Base-by-base conservation (phyloP, 1,140 invertebrate species). In the Xylocopa sonorina region DNA sequence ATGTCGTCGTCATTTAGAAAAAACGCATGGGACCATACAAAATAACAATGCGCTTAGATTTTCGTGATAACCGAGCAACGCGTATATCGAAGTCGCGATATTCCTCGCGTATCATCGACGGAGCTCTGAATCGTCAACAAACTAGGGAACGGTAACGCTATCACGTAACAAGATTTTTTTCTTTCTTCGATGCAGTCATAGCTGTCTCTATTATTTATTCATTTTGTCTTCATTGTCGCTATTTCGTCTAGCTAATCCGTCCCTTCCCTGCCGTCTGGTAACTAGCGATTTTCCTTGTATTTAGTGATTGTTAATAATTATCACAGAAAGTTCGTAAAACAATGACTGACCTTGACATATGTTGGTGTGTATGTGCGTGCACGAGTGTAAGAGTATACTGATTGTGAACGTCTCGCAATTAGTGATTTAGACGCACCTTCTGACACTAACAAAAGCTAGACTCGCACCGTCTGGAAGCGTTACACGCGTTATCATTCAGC, bases 241-340 rank as follows among this genome's bases (percentile, higher is more conserved):
- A 4, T 38, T 38, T 38, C 38, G 14, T n/a, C n/a, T 32, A 69
- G 14, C 32, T 64, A 57, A 7, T 24, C n/a, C 41, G 7, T 32
- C 24, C 50, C n/a, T 78, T 53, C 16, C 1, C 63, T 58, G 53
- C 32, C 55, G 46, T 75, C 64, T 80, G 64, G 34, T 79, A 81
- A 51, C 85, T 84, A 80, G 29, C 83, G 67, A 82, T 84, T 81
- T 68, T 84, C 68, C 69, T 82, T 62, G 64, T 82, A 87, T 84
- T 91, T 89, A 90, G 91, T 93, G 92, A 93, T 93, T 93, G 92
- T 93, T 93, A 92, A 92, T 92, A 93, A 92, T 92, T 93, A 93
- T 93, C 92, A 93, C 92, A 93, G 92, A 92, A 93, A 93, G 91
- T 92, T 93, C 87, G 84, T 91, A 92, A 93, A 93, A 90, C 88